phyloP scores from a whole-genome alignment of 1,140 invertebrate species.

The Diabrotica undecimpunctata region DNA sequence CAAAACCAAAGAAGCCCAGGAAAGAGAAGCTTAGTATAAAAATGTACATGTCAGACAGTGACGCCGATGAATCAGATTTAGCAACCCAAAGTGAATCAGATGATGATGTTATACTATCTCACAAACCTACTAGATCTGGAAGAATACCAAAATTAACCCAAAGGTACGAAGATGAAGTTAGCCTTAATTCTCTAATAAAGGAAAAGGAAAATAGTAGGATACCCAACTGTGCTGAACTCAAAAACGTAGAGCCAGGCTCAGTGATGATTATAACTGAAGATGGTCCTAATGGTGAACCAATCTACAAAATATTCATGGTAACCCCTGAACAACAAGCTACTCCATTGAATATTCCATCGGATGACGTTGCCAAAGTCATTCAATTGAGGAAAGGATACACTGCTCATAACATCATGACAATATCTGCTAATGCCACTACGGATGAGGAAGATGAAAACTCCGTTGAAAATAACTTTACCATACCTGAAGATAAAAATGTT shows the following conservation, averaged over 20 bases:
- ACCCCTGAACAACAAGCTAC: constrained; percentile 44
- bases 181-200: constrained; percentile 1
- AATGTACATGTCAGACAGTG: constrained; percentile 24
- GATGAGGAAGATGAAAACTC: constrained; percentile 6
- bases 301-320: constrained; percentile 50
- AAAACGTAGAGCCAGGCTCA: constrained; percentile 38
- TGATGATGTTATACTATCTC: constrained; percentile 27
- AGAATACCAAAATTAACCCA: constrained; percentile 33
- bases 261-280: constrained; percentile 46
- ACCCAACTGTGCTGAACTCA: constrained; percentile 6
- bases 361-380: constrained; percentile 40
- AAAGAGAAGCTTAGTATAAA: constrained; percentile 15
- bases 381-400: constrained; percentile 10
- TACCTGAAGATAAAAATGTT: constrained; percentile 23
- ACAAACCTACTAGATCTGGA: constrained; percentile 33
- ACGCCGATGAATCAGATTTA: constrained; percentile 29
- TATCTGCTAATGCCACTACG: constrained; percentile 12
- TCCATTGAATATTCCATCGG: constrained; percentile 46
- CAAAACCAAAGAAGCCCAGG: constrained; percentile 13
- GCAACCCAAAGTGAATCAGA: constrained; percentile 24
- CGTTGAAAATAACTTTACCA: constrained; percentile 23
- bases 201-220: constrained; percentile 6
- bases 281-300: constrained; percentile 38
- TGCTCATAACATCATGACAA: constrained; percentile 20
- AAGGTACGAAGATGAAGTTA: constrained; percentile 19